Evolutionary conservation across 2,113 vertebrate genomes (phyloP).

Genomic region (Scomber colias): DNA sequence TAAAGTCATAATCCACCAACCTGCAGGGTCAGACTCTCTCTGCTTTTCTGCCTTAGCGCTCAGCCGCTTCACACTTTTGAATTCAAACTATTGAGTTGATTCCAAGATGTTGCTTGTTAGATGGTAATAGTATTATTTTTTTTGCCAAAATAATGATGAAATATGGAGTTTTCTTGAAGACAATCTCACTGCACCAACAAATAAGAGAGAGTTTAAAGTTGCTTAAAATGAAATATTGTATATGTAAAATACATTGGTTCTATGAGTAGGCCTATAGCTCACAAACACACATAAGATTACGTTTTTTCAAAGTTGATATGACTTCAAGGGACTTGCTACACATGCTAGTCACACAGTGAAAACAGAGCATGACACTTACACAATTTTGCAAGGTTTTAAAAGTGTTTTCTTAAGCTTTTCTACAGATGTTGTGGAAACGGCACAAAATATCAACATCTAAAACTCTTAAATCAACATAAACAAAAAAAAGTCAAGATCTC

Average conservation of each 20-base stretch:
- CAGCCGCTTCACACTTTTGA: slow-evolving; percentile 7
- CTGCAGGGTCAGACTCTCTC: slow-evolving; percentile 30
- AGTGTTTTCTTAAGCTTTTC: too few relatives aligned
- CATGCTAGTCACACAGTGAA: too few relatives aligned
- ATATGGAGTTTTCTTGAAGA: neutral
- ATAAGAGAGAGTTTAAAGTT: neutral
- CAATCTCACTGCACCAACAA: neutral
- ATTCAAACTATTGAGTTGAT: slow-evolving; percentile 26
- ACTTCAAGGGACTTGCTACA: too few relatives aligned
- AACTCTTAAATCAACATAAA: too few relatives aligned
- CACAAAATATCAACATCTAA: too few relatives aligned
- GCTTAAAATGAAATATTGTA: neutral
- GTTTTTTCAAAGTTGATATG: too few relatives aligned
- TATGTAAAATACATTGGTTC: neutral
- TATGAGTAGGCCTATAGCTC: neutral
- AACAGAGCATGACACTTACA: too few relatives aligned
- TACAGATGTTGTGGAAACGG: too few relatives aligned
- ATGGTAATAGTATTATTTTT: slow-evolving; percentile 18
- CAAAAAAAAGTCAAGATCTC: too few relatives aligned
- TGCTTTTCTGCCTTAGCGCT: slow-evolving; percentile 20
- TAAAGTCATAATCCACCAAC: slow-evolving; percentile 80
- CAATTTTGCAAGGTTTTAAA: too few relatives aligned
- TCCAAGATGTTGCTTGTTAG: slow-evolving; percentile 25
- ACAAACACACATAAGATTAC: neutral
- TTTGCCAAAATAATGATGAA: slow-evolving; percentile 28